phyloP scores from a whole-genome alignment of 2,797 vertebrate species.

The Acipenser transmontanus region DNA sequence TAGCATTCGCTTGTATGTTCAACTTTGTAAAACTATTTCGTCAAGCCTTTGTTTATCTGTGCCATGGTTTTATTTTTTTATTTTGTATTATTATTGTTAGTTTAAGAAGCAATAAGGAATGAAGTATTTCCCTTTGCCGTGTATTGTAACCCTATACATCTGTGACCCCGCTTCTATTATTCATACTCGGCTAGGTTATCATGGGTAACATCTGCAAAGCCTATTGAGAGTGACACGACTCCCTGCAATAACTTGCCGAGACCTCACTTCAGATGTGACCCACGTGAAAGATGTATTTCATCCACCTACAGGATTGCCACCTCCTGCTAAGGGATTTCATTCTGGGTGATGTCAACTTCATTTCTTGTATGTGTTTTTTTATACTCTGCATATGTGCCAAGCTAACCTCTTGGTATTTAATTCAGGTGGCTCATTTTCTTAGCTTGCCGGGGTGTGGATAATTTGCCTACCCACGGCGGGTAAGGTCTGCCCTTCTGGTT shows the following conservation, averaged over 20 bases:
- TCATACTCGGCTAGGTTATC: not conserved
- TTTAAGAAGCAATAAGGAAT: not conserved
- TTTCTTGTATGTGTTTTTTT: not conserved
- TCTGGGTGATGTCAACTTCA: not conserved
- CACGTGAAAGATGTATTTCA: not conserved
- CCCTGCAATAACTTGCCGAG: not conserved
- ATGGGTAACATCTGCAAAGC: not conserved
- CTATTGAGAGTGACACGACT: not conserved
- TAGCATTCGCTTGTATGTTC: no score
- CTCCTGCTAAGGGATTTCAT: not conserved
- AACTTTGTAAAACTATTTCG: no score
- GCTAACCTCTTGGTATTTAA: no score
- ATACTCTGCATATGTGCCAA: not conserved
- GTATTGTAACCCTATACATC: not conserved
- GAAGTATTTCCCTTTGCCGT: not conserved
- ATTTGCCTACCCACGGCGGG: no score
- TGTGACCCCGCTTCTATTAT: constrained; percentile 2
- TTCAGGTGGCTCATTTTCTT: no score
- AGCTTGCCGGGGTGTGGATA: no score
- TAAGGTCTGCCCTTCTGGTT: no score
- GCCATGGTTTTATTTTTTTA: no score
- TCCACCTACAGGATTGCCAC: not conserved
- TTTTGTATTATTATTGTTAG: no score
- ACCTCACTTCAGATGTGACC: not conserved
- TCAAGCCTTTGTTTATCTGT: no score